Evolutionary conservation across 2,888 invertebrate species (phyloP).

Genomic region (Salticus scenicus): DNA sequence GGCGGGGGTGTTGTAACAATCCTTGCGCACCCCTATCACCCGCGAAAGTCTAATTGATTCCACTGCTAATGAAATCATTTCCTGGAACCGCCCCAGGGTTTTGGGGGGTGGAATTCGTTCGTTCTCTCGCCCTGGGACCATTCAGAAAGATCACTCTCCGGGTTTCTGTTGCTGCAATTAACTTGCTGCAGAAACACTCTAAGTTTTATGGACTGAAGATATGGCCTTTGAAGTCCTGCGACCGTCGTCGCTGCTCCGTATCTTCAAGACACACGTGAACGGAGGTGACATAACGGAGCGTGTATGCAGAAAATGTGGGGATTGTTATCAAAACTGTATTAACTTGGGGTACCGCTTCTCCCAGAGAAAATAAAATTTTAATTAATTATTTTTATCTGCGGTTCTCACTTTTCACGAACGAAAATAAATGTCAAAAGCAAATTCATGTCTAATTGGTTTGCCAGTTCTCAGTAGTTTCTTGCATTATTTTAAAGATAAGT

Average conservation of each 20-base stretch:
- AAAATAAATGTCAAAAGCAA: constrained; percentile 6
- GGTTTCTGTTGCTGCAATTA: constrained; percentile 48
- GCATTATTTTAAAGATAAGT: background rate
- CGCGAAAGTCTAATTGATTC: constrained; percentile 66
- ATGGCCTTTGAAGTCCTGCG: constrained; percentile 47
- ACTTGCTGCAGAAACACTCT: constrained; percentile 40
- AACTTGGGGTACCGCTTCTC: constrained; percentile 14
- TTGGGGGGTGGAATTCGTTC: constrained; percentile 15
- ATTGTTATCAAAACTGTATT: constrained; percentile 51
- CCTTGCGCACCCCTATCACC: constrained; percentile 34
- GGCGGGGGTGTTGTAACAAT: constrained; percentile 29
- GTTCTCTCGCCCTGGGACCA: constrained; percentile 35
- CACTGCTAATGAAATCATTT: constrained; percentile 69
- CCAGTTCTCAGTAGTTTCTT: background rate
- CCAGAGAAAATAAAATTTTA: constrained; percentile 44
- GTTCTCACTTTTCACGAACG: constrained; percentile 2
- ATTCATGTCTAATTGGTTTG: constrained; percentile 1
- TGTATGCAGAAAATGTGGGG: constrained; percentile 24
- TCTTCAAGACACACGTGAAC: constrained; percentile 45
- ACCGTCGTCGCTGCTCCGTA: constrained; percentile 3
- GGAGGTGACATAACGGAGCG: constrained; percentile 20
- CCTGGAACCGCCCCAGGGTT: constrained; percentile 44
- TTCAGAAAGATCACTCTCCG: constrained; percentile 60
- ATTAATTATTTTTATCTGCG: constrained; percentile 31
- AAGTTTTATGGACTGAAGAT: constrained; percentile 59